phyloP scores from a whole-genome alignment of 2,113 vertebrate genomes.

The Muntiacus reevesi region DNA sequence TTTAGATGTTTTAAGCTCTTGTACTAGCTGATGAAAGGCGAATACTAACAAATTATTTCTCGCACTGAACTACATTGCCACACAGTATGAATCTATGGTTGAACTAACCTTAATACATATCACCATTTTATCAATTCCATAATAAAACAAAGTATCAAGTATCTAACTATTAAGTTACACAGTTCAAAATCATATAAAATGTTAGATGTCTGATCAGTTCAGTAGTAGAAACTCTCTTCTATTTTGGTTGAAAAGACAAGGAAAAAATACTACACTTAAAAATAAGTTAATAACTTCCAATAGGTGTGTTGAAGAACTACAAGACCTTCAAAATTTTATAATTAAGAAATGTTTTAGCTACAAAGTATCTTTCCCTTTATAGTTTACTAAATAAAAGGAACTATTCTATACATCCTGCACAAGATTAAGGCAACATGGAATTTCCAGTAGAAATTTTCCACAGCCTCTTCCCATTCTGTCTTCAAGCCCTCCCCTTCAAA shows the following conservation, averaged over 20 bases:
- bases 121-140: conserved; percentile 90
- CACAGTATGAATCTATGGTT: conserved; percentile 97
- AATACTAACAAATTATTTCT: conserved; percentile 93
- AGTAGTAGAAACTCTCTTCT: conserved; percentile 83
- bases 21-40: conserved; percentile 87
- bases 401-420: conserved; percentile 86
- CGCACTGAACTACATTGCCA: conserved; percentile 90
- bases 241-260: conserved; percentile 24
- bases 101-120: conserved; percentile 93
- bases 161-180: conserved; percentile 94
- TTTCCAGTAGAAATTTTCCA: conserved; percentile 69
- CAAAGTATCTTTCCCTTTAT: conserved; percentile 85
- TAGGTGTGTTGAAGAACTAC: conserved; percentile 80
- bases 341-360: conserved; percentile 82
- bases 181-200: conserved; percentile 95
- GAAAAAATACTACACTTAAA: conserved; percentile 82
- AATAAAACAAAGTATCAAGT: conserved; percentile 92
- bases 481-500: conserved; percentile 75
- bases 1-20: conserved; percentile 88
- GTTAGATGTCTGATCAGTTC: conserved; percentile 88
- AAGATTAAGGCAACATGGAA: conserved; percentile 88
- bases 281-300: conserved; percentile 87
- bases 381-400: conserved; percentile 85
- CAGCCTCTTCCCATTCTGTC: conserved; percentile 80
- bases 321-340: conserved; percentile 83